These are phyloP conservation scores for Theropithecus gelada DNA, from an alignment of 2,113 vertebrate species.

Conservation along the genomic window DNA sequence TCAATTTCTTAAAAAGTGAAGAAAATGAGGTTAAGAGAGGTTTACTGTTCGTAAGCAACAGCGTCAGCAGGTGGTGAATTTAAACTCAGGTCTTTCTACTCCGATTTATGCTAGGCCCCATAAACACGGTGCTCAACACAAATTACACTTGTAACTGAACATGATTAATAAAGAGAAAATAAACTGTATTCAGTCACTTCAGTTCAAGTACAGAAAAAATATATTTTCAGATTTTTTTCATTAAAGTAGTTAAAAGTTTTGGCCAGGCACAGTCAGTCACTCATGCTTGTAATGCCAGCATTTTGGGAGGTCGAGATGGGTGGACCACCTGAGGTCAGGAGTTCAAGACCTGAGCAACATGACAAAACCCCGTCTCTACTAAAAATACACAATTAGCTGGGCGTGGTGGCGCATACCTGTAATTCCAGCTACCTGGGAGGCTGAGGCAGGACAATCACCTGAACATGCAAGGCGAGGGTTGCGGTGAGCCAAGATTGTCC, in stretches of 20 bases:
- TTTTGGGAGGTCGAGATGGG: too few species aligned
- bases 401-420: too few species aligned
- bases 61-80: background rate
- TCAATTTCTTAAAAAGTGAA: conserved; percentile 23
- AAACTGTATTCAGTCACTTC: background rate
- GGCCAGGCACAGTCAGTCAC: too few species aligned
- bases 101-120: background rate
- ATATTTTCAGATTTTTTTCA: background rate
- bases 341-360: too few species aligned
- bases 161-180: background rate
- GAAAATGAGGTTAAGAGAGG: background rate
- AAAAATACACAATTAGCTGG: too few species aligned
- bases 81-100: background rate
- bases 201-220: background rate
- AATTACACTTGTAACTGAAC: background rate
- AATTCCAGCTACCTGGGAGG: too few species aligned
- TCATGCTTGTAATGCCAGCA: too few species aligned
- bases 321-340: too few species aligned
- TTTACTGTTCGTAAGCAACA: background rate
- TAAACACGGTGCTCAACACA: background rate
- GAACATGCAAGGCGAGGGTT: too few species aligned
- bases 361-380: too few species aligned
- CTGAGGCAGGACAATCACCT: too few species aligned
- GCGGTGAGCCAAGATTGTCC: too few species aligned
- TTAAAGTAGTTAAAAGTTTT: background rate